These are phyloP conservation scores for Aurelia aurita complex sp. Pacific DNA, from an alignment of 30 jellyfish, hydroid and myxozoan species.

Conservation along the genomic window DNA sequence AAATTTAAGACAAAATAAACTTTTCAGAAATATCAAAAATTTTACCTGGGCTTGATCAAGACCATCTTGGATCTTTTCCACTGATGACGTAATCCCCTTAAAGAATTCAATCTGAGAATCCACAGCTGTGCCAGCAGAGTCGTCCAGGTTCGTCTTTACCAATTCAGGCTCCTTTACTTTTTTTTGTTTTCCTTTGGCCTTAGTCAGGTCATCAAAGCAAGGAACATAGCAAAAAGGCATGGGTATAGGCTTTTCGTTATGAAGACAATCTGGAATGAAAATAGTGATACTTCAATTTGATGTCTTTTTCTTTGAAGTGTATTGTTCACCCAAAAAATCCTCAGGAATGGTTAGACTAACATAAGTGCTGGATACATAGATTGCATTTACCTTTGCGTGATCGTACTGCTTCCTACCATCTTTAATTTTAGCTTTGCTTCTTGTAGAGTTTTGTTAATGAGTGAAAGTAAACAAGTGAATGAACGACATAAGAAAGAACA, in stretches of 20 bases:
- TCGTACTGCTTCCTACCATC: too few species aligned
- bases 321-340: too few species aligned
- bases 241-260: conserved; percentile 68
- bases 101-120: conserved; percentile 63
- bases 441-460: too few species aligned
- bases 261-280: conserved; percentile 71
- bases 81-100: background rate
- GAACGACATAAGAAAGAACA: too few species aligned
- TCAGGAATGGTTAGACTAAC: too few species aligned
- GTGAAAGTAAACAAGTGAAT: too few species aligned
- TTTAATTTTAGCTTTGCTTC: too few species aligned
- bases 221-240: conserved; percentile 91
- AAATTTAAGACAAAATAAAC: too few species aligned
- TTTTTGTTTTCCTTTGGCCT: conserved; percentile 25
- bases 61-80: background rate
- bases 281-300: too few species aligned
- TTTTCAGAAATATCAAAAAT: background rate
- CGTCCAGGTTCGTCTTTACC: background rate
- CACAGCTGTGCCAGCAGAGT: conserved; percentile 16
- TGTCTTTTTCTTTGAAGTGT: too few species aligned
- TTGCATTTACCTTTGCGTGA: too few species aligned
- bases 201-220: conserved; percentile 35
- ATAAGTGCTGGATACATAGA: too few species aligned
- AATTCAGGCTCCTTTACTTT: background rate
- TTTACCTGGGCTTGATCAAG: background rate